Percentiles rank a stretch among this genome's conserved stretches.
These are phyloP conservation scores for Isoperla grammatica DNA, from an alignment of 2,888 invertebrate genomes.

Conservation along the genomic window DNA sequence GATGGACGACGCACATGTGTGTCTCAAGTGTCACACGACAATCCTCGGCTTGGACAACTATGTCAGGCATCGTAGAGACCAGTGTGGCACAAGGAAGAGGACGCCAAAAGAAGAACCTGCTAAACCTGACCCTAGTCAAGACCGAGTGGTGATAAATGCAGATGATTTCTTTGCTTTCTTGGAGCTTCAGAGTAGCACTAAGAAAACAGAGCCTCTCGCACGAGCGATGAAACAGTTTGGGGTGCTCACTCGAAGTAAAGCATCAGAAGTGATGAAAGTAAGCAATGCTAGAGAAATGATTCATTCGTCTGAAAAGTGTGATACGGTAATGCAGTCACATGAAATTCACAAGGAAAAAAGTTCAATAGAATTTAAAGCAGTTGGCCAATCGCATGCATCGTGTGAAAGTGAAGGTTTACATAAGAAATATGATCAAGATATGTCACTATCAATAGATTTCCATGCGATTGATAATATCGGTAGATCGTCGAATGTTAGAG, in stretches of 20 bases:
- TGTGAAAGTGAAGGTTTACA: too few species aligned
- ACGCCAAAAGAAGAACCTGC: slow-evolving; percentile 29
- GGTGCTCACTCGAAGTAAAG: slow-evolving; percentile 46
- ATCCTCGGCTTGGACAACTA: slow-evolving; percentile 82
- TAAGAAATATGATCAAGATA: too few species aligned
- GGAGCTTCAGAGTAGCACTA: slow-evolving; percentile 40
- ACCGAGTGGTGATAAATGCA: slow-evolving; percentile 60
- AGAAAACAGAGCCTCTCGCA: slow-evolving; percentile 17
- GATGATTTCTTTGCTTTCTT: slow-evolving; percentile 83
- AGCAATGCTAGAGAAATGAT: not conserved
- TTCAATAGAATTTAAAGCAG: too few species aligned
- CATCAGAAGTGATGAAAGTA: slow-evolving; percentile 35
- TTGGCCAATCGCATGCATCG: too few species aligned
- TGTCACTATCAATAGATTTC: too few species aligned
- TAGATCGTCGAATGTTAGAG: too few species aligned
- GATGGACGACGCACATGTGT: slow-evolving; percentile 80
- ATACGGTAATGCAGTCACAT: too few species aligned
- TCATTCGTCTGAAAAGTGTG: too few species aligned
- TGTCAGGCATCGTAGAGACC: slow-evolving; percentile 71
- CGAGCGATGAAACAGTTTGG: slow-evolving; percentile 32
- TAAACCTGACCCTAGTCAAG: slow-evolving; percentile 42
- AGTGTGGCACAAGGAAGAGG: slow-evolving; percentile 48
- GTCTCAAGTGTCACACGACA: slow-evolving; percentile 79
- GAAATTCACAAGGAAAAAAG: too few species aligned
- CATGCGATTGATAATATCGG: too few species aligned